These are phyloP conservation scores for Drosophila arizonae DNA, from an alignment of 1,140 invertebrate genomes.

Conservation along the genomic window DNA sequence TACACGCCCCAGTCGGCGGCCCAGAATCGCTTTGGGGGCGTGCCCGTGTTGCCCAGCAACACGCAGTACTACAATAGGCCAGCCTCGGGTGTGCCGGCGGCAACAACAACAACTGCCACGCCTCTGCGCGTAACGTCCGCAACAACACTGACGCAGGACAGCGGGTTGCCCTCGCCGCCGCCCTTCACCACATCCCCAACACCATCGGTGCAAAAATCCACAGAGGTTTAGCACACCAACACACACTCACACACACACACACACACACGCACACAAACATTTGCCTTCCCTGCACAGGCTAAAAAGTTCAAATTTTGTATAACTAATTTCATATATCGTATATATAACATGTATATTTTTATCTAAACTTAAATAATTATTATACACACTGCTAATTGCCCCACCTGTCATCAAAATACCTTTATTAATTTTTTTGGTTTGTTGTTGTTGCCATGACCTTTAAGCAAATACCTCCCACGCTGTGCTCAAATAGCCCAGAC, in stretches of 20 bases:
- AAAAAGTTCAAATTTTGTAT: conserved; percentile 75
- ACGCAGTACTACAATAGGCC: conserved; percentile 72
- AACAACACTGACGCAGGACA: conserved; percentile 69
- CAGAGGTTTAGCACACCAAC: conserved; percentile 70
- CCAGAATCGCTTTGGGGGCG: conserved; percentile 77
- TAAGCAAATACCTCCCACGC: conserved; percentile 12
- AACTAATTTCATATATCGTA: conserved; percentile 44
- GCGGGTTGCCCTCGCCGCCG: conserved; percentile 74
- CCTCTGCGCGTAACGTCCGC: conserved; percentile 60
- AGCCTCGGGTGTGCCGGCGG: conserved; percentile 51
- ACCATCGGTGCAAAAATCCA: conserved; percentile 79
- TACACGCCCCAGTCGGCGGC: conserved; percentile 64
- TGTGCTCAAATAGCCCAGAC: conserved; percentile 27
- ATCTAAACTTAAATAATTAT: conserved; percentile 24
- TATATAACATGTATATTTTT: conserved; percentile 4
- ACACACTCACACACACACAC: conserved; percentile 29
- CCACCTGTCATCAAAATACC: conserved; percentile 38
- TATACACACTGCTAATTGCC: conserved; percentile 39
- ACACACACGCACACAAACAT: conserved; percentile 32
- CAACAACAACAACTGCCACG: conserved; percentile 23
- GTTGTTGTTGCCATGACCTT: conserved; percentile 48
- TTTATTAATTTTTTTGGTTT: conserved; percentile 9
- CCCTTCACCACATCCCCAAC: conserved; percentile 77
- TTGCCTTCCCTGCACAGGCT: conserved; percentile 50
- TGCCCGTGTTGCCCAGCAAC: conserved; percentile 75